These are phyloP conservation scores for Pedionomus torquatus DNA, from an alignment of 2,113 vertebrate species.

Conservation along the genomic window DNA sequence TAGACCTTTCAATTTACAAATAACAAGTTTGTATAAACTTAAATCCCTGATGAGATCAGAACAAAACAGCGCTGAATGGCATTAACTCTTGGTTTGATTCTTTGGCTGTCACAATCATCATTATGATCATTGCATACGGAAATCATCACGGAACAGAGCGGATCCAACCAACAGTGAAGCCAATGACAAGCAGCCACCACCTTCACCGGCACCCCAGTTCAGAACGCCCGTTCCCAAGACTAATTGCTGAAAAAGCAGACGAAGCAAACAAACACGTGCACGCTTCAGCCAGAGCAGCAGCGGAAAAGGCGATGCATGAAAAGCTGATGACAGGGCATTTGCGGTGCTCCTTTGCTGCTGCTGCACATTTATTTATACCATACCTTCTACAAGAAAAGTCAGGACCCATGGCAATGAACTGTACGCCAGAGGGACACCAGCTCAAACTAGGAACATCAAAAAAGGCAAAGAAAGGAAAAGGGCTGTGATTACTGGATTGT, in stretches of 20 bases:
- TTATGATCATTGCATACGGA: background rate
- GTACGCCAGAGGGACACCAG: constrained; percentile 89
- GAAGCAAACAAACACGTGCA: constrained; percentile 17
- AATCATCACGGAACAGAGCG: background rate
- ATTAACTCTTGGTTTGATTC: background rate
- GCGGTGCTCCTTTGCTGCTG: constrained; percentile 10
- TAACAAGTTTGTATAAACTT: background rate
- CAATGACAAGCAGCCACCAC: constrained; percentile 41
- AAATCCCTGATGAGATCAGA: background rate
- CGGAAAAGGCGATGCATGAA: background rate
- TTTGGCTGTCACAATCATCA: background rate
- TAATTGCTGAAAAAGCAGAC: background rate
- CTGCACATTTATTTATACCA: constrained; percentile 50
- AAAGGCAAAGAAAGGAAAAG: constrained; percentile 72
- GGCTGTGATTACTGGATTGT: constrained; percentile 57
- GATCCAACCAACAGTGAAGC: background rate
- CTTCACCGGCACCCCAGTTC: background rate
- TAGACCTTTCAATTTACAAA: background rate
- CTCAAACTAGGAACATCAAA: constrained; percentile 85
- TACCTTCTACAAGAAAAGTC: constrained; percentile 92
- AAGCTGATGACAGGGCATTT: background rate
- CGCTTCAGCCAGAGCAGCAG: constrained; percentile 41
- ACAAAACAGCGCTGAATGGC: background rate
- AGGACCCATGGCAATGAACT: constrained; percentile 73
- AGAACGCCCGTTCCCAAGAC: background rate